phyloP scores from a whole-genome alignment of 2,888 invertebrate genomes.

The Altica lythri region DNA sequence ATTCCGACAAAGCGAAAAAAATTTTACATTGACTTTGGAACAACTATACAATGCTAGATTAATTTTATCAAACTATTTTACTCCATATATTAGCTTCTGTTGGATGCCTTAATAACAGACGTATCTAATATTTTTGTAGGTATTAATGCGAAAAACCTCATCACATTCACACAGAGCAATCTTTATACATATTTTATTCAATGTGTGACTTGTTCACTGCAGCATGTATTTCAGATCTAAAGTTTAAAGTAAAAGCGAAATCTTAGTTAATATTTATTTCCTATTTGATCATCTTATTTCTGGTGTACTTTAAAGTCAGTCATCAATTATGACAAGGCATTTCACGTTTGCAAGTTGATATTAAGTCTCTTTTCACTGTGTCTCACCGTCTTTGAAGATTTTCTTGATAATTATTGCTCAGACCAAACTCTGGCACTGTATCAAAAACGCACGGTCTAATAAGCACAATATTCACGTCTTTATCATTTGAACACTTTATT shows the following conservation, averaged over 20 bases:
- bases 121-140: no score
- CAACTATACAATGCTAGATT: no score
- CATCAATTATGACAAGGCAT: conserved; percentile 6
- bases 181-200: neutral
- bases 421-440: conserved; percentile 12
- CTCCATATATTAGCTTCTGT: no score
- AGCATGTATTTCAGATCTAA: no score
- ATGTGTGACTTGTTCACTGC: neutral
- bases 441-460: conserved; percentile 17
- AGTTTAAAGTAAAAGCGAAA: conserved; percentile 1
- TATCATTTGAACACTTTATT: neutral
- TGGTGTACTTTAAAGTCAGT: conserved; percentile 1
- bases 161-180: neutral
- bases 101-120: no score
- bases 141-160: no score
- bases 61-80: no score
- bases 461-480: conserved; percentile 16
- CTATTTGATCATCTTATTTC: conserved; percentile 3
- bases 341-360: neutral
- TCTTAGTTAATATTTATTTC: neutral
- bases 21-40: no score
- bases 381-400: neutral
- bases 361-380: neutral
- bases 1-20: no score
- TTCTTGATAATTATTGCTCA: conserved; percentile 14